Evolutionary conservation across 2,797 vertebrate genomes (phyloP).

Genomic region (Squalus acanthias): DNA sequence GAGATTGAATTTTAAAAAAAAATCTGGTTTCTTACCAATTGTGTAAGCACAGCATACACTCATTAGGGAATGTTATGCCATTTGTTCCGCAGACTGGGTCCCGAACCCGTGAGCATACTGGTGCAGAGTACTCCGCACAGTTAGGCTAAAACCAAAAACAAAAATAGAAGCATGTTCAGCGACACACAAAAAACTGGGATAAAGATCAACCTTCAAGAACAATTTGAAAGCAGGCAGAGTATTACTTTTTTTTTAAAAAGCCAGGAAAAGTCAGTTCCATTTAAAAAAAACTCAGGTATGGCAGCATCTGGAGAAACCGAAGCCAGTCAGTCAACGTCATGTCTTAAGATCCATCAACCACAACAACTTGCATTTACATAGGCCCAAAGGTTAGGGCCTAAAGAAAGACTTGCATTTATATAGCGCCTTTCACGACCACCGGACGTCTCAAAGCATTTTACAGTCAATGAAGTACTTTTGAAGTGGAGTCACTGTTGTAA

Average conservation of each 20-base stretch:
- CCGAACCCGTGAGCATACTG: not conserved
- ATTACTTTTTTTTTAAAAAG: not conserved
- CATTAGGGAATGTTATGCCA: not conserved
- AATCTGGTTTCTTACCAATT: not conserved
- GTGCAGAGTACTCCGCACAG: not conserved
- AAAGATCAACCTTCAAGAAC: not conserved
- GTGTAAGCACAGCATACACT: conserved; percentile 1
- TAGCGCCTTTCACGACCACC: too few species aligned
- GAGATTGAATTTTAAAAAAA: not conserved
- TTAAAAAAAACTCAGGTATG: not conserved
- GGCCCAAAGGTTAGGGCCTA: too few species aligned
- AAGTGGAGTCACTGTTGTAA: too few species aligned
- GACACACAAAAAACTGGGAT: not conserved
- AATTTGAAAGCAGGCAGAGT: not conserved
- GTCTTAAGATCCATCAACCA: not conserved
- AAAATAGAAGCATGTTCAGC: not conserved
- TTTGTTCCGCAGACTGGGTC: conserved; percentile 6
- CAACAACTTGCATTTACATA: not conserved
- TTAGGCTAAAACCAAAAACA: conserved; percentile 23
- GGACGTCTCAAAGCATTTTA: too few species aligned
- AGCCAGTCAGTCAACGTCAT: not conserved
- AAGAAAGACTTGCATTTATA: too few species aligned
- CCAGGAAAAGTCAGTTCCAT: not conserved
- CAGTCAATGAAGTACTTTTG: too few species aligned
- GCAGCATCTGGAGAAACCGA: not conserved